Evolutionary conservation across 2,888 invertebrate species (phyloP).

Genomic region (Lymantria monacha): DNA sequence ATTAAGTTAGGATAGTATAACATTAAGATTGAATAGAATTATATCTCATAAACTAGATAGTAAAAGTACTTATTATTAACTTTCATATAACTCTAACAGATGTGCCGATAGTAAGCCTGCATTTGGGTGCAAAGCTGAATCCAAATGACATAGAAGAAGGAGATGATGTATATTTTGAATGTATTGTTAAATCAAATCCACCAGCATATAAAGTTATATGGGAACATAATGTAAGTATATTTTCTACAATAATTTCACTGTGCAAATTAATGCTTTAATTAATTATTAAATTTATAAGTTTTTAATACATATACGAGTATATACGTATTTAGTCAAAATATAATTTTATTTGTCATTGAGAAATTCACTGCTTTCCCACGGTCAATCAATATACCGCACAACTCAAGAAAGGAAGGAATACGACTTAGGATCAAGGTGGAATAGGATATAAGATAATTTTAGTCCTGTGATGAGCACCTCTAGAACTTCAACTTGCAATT

Average conservation of each 20-base stretch:
- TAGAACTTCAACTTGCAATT: too few relatives aligned
- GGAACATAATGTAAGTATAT: slow-evolving; percentile 75
- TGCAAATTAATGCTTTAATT: not conserved
- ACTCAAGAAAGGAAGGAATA: too few relatives aligned
- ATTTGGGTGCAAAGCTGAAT: slow-evolving; percentile 69
- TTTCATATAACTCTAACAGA: slow-evolving; percentile 40
- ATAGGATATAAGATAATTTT: too few relatives aligned
- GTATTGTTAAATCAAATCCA: slow-evolving; percentile 73
- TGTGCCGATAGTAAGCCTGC: slow-evolving; percentile 67
- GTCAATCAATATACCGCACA: too few relatives aligned
- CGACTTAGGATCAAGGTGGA: too few relatives aligned
- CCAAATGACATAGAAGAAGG: slow-evolving; percentile 77
- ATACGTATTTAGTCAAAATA: not conserved
- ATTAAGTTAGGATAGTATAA: too few relatives aligned
- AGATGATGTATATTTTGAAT: slow-evolving; percentile 77
- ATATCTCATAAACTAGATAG: too few relatives aligned
- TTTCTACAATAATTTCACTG: not conserved
- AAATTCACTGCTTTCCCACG: too few relatives aligned
- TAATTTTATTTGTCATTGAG: too few relatives aligned
- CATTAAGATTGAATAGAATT: too few relatives aligned
- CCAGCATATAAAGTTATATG: slow-evolving; percentile 79
- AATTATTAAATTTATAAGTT: not conserved
- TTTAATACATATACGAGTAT: not conserved
- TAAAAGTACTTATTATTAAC: too few relatives aligned
- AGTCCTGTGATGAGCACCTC: too few relatives aligned